Evolutionary conservation across 1,140 invertebrate species (phyloP), one percentile per base, ranked within the genome.

Genomic region (Drosophila quadrilineata): DNA sequence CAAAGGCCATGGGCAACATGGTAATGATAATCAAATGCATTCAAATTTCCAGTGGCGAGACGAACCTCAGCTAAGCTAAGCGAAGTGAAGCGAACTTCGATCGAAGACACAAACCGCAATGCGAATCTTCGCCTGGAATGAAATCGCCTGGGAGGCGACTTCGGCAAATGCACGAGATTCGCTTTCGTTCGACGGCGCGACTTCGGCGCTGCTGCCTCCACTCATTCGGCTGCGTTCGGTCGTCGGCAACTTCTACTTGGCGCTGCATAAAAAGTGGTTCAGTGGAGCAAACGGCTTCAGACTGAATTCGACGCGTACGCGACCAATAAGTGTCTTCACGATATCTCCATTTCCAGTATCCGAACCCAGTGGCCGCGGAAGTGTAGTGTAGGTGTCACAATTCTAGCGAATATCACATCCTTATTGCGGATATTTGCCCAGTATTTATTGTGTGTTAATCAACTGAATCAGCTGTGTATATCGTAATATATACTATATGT

Each of bases 241-340:
- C 17, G 33, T 14, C 26, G 52, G 36, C 59, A 85, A 85, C 70
- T 70, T 85, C 60, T 71, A 84, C 79, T 63, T 85, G 70, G 38
- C 45, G 62, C 59, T 84, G 84, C 76, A 87, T 87, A 87, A 87
- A 87, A 87, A 79, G 71, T 87, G 74, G 74, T 77, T 87, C 84
- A 87, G 84, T 87, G 73, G 76, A 87, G 84, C 84, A 87, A 87
- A 87, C 76, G 73, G 76, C 76, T 87, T 87, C 84, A 87, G 57
- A 67, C 71, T 48, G 84, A 58, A 41, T 69, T 43, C 76, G 46
- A 67, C 84, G 74, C 62, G 58, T 59, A 36, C 58, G 57, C 79
- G 62, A 36, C 14, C 5, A 28, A 57, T n/a, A 59, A 45, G 38
- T 58, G 45, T 67, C 49, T 29, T 10, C 10, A 10, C 45, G 6